Evolutionary conservation across 2,888 invertebrate species (phyloP).

Genomic region (Melolontha melolontha): DNA sequence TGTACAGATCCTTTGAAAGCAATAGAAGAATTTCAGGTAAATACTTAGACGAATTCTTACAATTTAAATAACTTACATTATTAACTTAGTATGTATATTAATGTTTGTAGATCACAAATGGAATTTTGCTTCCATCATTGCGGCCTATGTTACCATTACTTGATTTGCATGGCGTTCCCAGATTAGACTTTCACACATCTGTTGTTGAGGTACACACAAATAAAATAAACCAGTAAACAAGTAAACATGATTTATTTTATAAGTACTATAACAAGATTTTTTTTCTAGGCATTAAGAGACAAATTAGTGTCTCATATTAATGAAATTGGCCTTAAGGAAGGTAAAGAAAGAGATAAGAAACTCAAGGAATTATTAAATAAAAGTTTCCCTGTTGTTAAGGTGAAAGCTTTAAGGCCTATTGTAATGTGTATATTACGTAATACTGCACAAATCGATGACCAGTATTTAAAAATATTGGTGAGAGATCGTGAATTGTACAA

Average conservation of each 20-base stretch:
- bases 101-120: constrained; percentile 81
- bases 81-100: constrained; percentile 31
- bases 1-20: constrained; percentile 97
- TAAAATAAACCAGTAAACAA: too few relatives aligned
- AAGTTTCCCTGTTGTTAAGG: constrained; percentile 93
- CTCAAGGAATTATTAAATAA: constrained; percentile 90
- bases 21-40: constrained; percentile 96
- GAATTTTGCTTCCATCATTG: constrained; percentile 90
- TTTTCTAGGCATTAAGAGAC: constrained; percentile 72
- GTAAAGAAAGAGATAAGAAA: constrained; percentile 81
- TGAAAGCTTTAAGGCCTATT: constrained; percentile 90
- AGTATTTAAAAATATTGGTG: constrained; percentile 82
- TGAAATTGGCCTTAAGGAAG: constrained; percentile 81
- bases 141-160: constrained; percentile 94
- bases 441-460: constrained; percentile 92
- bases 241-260: neutral
- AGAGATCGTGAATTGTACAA: constrained; percentile 90
- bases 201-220: constrained; percentile 78
- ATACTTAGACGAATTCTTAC: constrained; percentile 3
- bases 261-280: constrained; percentile 28
- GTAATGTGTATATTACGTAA: constrained; percentile 95
- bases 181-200: constrained; percentile 95
- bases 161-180: constrained; percentile 92
- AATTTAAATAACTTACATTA: constrained; percentile 36
- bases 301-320: constrained; percentile 84